Evolutionary conservation across 2,888 invertebrate genomes (phyloP).

Genomic region (Laothoe populi): DNA sequence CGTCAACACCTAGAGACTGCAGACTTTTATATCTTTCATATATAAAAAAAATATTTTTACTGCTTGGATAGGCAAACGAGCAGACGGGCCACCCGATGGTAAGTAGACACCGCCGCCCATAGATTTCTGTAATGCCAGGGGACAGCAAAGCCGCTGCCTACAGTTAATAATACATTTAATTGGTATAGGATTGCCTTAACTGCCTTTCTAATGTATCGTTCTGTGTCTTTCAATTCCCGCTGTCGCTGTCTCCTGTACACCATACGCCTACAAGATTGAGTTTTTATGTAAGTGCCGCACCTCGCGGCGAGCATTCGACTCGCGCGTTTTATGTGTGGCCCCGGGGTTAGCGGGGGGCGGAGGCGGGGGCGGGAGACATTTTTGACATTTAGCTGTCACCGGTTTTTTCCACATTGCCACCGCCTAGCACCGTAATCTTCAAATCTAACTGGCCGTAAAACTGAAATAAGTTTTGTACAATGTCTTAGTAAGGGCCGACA

Average conservation of each 20-base stretch:
- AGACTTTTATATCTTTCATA: no score
- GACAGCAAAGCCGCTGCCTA: no score
- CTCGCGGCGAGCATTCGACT: constrained; percentile 59
- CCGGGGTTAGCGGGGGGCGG: constrained; percentile 40
- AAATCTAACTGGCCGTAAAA: constrained; percentile 74
- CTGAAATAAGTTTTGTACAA: constrained; percentile 54
- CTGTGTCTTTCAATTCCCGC: not conserved
- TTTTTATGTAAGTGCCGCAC: constrained; percentile 42
- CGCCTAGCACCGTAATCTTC: constrained; percentile 62
- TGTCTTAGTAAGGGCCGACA: not conserved
- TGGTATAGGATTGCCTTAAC: no score
- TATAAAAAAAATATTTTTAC: no score
- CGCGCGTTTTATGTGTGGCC: constrained; percentile 51
- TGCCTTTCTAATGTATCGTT: no score
- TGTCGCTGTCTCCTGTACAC: constrained; percentile 8
- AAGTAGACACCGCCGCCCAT: no score
- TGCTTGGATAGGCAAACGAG: no score
- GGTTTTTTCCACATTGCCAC: constrained; percentile 61
- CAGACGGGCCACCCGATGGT: no score
- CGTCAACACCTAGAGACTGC: no score
- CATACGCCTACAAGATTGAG: constrained; percentile 21
- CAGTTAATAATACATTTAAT: no score
- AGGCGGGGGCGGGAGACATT: constrained; percentile 40
- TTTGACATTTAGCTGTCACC: constrained; percentile 67
- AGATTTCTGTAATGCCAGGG: no score